Evolutionary conservation across 2,113 vertebrate genomes (phyloP).

Genomic region (Brienomyrus longianalis): DNA sequence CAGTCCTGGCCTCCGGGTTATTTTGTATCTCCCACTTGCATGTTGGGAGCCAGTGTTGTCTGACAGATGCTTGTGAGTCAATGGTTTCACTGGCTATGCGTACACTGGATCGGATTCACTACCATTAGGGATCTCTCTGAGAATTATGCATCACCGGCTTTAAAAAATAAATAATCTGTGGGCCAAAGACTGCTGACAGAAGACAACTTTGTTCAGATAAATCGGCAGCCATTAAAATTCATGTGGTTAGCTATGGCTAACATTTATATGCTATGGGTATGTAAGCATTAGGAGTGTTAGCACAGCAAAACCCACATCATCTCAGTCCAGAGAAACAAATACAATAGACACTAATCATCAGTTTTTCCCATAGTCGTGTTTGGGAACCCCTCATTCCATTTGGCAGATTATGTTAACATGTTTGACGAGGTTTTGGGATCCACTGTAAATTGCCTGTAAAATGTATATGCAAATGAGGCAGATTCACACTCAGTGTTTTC

Average conservation of each 20-base stretch:
- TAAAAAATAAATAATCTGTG: constrained; percentile 46
- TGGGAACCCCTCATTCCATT: not conserved
- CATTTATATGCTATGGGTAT: not conserved
- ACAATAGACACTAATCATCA: not conserved
- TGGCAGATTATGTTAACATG: not conserved
- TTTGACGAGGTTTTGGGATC: not conserved
- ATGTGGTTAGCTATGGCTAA: not conserved
- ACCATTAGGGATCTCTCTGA: constrained; percentile 52
- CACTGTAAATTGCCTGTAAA: not conserved
- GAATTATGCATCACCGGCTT: constrained; percentile 7
- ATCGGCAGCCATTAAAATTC: constrained; percentile 36
- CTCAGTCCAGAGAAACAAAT: not conserved
- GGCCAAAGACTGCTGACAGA: constrained; percentile 34
- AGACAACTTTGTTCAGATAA: constrained; percentile 44
- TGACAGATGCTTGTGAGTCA: constrained; percentile 53
- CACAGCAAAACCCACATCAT: not conserved
- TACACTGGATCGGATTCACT: constrained; percentile 55
- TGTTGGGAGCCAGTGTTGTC: constrained; percentile 16
- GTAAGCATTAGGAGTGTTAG: not conserved
- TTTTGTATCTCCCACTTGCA: constrained; percentile 38
- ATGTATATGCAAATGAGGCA: not conserved
- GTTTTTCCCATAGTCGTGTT: not conserved
- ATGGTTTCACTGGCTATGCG: constrained; percentile 50
- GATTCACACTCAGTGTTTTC: constrained; percentile 37
- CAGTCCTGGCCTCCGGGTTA: constrained; percentile 23